Evolutionary conservation across 2,888 invertebrate species (phyloP), one percentile per base, ranked within the genome.

Genomic region (Adelphocoris suturalis): DNA sequence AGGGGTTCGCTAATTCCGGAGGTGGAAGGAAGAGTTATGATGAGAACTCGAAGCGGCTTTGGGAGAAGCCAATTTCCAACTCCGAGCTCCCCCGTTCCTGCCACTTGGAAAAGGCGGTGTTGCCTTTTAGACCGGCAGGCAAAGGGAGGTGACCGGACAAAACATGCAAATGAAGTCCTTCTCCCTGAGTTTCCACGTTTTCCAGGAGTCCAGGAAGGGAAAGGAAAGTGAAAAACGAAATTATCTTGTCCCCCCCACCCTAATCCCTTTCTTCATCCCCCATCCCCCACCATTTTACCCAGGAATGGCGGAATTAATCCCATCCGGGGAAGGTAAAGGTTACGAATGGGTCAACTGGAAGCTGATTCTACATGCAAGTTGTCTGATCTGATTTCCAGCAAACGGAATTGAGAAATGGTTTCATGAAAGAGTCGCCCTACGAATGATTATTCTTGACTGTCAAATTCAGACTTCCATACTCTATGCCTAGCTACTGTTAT

Each of bases 121-220:
- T 19, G 78, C 46, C 37, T 78, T 37, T 78, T 78, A 46, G 78
- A 78, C 9, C 23, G 76, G 76, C 11, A n/a, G 78, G 78, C 5
- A 19, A 16, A 78, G 78, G 37, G 76, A 19, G 28, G 78, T 5
- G 78, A 47, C 78, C 78, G 85, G 85, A 57, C 37, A 57, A 57
- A 85, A 85, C 85, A 85, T 85, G 85, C 85, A 85, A 85, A 85
- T 85, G 85, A 85, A 85, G 85, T 57, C 37, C 85, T 57, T 55
- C 28, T 46, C 57, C 37, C n/a, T 3, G 27, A 28, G 52, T 52
- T 37, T 82, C 82, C 37, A 52, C 82, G 48, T 55, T 57, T 85
- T 5, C 61, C 37, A 61, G 14, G 85, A 11, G 9, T 16, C 28
- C 46, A 37, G 68, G 52, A 52, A 2, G 52, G 52, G 27, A 61